phyloP scores from a whole-genome alignment of 2,888 invertebrate genomes.

The Lasioglossum villosulum region DNA sequence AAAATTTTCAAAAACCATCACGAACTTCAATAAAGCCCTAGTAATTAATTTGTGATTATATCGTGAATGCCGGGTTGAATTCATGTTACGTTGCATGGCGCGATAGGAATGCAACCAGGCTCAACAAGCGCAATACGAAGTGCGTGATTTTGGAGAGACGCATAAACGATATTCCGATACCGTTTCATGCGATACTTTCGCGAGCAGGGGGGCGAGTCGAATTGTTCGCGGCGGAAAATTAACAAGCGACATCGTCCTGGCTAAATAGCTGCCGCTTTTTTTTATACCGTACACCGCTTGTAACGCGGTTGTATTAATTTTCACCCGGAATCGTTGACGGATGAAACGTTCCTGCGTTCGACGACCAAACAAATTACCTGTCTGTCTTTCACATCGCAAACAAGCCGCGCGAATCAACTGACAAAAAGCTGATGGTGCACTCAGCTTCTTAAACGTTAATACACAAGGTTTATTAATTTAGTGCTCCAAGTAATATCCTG shows the following conservation, averaged over 20 bases:
- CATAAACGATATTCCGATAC: slow-evolving; percentile 74
- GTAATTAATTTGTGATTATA: slow-evolving; percentile 75
- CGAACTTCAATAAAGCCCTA: slow-evolving; percentile 73
- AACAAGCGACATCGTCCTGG: slow-evolving; percentile 51
- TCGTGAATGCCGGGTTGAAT: slow-evolving; percentile 71
- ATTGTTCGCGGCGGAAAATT: slow-evolving; percentile 62
- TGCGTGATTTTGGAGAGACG: slow-evolving; percentile 71
- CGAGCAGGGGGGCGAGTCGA: slow-evolving; percentile 35
- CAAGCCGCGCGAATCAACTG: background rate
- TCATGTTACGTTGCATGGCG: slow-evolving; percentile 69
- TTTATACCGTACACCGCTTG: background rate
- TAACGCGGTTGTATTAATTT: slow-evolving; percentile 37
- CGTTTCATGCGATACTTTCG: slow-evolving; percentile 67
- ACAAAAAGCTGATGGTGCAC: background rate
- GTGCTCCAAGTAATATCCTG: no score
- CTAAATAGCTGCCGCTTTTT: slow-evolving; percentile 25
- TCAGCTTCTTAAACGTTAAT: background rate
- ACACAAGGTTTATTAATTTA: background rate
- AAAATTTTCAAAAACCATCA: slow-evolving; percentile 71
- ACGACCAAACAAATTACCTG: background rate
- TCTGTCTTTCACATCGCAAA: background rate
- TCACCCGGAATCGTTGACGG: slow-evolving; percentile 28
- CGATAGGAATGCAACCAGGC: slow-evolving; percentile 74
- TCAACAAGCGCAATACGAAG: slow-evolving; percentile 72
- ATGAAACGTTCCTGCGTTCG: background rate